These are phyloP conservation scores for Zaprionus lachaisei DNA, from an alignment of 1,140 invertebrate genomes.

Conservation along the genomic window DNA sequence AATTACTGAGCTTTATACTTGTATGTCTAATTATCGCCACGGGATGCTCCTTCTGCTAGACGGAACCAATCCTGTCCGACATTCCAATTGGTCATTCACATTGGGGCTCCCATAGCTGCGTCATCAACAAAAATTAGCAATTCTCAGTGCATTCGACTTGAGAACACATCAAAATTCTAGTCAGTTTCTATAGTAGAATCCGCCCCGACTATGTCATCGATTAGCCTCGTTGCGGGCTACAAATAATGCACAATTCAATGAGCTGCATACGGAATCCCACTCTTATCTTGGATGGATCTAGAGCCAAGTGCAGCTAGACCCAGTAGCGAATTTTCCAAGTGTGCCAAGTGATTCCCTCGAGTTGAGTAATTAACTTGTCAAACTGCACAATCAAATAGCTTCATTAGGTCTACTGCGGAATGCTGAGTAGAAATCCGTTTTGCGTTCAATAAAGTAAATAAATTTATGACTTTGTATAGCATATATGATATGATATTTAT, in stretches of 20 bases:
- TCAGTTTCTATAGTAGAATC: background rate
- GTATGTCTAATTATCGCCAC: background rate
- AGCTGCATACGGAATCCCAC: conserved; percentile 5
- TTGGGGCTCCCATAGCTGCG: background rate
- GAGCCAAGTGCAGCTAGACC: background rate
- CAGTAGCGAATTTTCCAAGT: background rate
- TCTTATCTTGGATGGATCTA: conserved; percentile 3
- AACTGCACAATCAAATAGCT: background rate
- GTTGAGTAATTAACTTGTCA: background rate
- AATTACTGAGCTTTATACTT: background rate
- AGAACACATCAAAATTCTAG: background rate
- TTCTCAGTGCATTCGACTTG: background rate
- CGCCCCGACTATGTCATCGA: conserved; percentile 14
- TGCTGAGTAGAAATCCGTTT: background rate
- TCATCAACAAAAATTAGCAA: background rate
- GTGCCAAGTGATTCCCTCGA: conserved; percentile 7
- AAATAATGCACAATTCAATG: background rate
- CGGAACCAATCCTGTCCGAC: background rate
- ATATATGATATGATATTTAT: background rate
- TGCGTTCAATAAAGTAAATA: background rate
- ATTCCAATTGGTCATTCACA: background rate
- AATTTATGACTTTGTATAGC: background rate
- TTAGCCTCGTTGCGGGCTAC: background rate
- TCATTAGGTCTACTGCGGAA: conserved; percentile 5
- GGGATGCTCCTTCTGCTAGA: background rate